Evolutionary conservation across 2,888 invertebrate species (phyloP), one percentile per base, ranked within the genome.

Genomic region (Heliconius hortense): DNA sequence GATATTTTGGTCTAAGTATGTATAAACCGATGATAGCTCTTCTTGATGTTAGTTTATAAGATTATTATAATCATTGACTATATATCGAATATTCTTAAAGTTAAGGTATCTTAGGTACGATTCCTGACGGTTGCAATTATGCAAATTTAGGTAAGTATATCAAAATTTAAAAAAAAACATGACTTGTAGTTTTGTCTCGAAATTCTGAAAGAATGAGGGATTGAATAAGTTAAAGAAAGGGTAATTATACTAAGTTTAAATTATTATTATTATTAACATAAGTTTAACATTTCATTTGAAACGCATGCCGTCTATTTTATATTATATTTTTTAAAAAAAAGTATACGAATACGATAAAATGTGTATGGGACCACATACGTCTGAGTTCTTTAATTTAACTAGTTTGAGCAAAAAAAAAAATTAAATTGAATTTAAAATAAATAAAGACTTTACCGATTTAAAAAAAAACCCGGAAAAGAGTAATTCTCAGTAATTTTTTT

Each of bases 301-400:
- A 69, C n/a, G 53, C 31, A 28, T 69, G 28, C 69, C 53, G 48
- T 69, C 31, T 69, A 39, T 31, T 69, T 69, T 56, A 31, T n/a
- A 15, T 53, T 31, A 28, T 48, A 68, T 53, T 48, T 24, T 21
- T 28, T 21, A 35, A 35, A 35, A 28, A 21, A 26, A 28, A 21
- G n/a, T 68, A 68, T 68, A 26, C 10, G 2, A 21, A 18, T 48
- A 48, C 18, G 18, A 48, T 48, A 69, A 53, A 56, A 53, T 69
- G 13, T 69, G 69, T 69, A 69, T 31, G 69, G 68, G 69, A n/a
- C 69, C 69, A 69, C 31, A 53, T 69, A 56, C 15, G n/a, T 68
- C 2, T 35, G 3, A n/a, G 31, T 35, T n/a, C 5, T 28, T 67
- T 21, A 28, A 28, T 13, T 31, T 31, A 2, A 13, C 21, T 31